phyloP scores from a whole-genome alignment of 2,888 invertebrate species.

The Ormyrus pomaceus region DNA sequence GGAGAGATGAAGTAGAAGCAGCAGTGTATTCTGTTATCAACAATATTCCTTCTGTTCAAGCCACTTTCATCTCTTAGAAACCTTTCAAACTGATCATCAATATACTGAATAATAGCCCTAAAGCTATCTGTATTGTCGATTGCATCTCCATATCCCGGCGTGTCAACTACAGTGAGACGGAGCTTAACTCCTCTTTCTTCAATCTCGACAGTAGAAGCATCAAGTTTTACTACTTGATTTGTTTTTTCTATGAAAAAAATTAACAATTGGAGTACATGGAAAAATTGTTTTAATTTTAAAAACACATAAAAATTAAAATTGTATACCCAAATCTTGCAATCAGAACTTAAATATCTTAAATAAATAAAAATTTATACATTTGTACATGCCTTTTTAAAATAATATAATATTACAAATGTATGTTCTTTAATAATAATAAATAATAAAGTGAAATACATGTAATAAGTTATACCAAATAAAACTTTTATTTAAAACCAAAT shows the following conservation, averaged over 20 bases:
- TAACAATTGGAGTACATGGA: too few species aligned
- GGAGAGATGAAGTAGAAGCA: conserved; percentile 99
- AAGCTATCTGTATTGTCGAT: conserved; percentile 96
- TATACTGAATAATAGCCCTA: conserved; percentile 95
- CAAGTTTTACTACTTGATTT: conserved; percentile 94
- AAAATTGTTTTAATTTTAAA: conserved; percentile 1
- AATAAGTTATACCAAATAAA: background rate
- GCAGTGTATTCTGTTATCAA: conserved; percentile 98
- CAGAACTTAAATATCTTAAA: background rate
- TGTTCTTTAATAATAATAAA: background rate
- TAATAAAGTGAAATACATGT: background rate
- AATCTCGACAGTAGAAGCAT: conserved; percentile 97
- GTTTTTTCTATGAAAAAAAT: conserved; percentile 83
- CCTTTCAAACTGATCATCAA: conserved; percentile 97
- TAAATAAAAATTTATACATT: background rate
- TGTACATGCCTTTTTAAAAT: conserved; percentile 51
- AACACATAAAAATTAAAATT: conserved; percentile 6
- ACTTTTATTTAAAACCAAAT: background rate
- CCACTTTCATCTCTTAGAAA: conserved; percentile 96
- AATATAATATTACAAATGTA: conserved; percentile 13
- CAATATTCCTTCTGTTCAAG: conserved; percentile 95
- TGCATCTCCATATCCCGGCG: conserved; percentile 97
- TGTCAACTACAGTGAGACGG: conserved; percentile 94
- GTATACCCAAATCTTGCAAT: conserved; percentile 11
- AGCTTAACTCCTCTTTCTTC: conserved; percentile 97